These are phyloP conservation scores for Bursaphelenchus mucronatus DNA, from an alignment of 1,140 invertebrate genomes.

Conservation along the genomic window DNA sequence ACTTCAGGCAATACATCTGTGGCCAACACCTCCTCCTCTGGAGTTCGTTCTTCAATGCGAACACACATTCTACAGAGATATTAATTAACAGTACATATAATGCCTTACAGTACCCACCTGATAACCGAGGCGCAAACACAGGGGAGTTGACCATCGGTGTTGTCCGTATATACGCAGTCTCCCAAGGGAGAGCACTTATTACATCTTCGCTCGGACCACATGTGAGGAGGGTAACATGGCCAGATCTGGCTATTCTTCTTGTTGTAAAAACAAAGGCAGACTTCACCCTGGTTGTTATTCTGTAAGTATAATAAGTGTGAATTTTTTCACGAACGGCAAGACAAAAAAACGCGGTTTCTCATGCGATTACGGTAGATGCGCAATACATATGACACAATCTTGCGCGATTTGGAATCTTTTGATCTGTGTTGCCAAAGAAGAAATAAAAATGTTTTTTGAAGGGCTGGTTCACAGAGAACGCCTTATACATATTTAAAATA, in stretches of 20 bases:
- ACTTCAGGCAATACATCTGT: slow-evolving; percentile 11
- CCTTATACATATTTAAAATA: slow-evolving; percentile 4
- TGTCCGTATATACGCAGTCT: slow-evolving; percentile 46
- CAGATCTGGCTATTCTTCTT: slow-evolving; percentile 54
- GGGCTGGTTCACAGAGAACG: no score
- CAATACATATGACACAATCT: no score
- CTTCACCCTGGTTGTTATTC: slow-evolving; percentile 24
- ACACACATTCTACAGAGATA: slow-evolving; percentile 52
- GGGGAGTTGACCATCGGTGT: slow-evolving; percentile 37
- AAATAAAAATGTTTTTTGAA: background rate
- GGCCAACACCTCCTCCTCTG: slow-evolving; percentile 10
- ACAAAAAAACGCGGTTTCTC: no score
- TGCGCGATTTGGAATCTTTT: no score
- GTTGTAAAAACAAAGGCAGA: slow-evolving; percentile 59
- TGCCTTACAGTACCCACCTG: slow-evolving; percentile 24
- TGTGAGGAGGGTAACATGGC: slow-evolving; percentile 49
- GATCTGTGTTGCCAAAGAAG: background rate
- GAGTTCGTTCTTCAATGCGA: slow-evolving; percentile 48
- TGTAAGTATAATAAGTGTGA: no score
- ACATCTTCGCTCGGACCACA: slow-evolving; percentile 50
- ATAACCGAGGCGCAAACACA: slow-evolving; percentile 54
- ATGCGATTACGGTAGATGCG: no score
- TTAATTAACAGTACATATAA: background rate
- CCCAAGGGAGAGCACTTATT: slow-evolving; percentile 44
- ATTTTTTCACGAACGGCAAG: no score